Evolutionary conservation across 2,797 vertebrate genomes (phyloP), one percentile per base, ranked within the genome.

Genomic region (Parauchenoglanis punctatus): DNA sequence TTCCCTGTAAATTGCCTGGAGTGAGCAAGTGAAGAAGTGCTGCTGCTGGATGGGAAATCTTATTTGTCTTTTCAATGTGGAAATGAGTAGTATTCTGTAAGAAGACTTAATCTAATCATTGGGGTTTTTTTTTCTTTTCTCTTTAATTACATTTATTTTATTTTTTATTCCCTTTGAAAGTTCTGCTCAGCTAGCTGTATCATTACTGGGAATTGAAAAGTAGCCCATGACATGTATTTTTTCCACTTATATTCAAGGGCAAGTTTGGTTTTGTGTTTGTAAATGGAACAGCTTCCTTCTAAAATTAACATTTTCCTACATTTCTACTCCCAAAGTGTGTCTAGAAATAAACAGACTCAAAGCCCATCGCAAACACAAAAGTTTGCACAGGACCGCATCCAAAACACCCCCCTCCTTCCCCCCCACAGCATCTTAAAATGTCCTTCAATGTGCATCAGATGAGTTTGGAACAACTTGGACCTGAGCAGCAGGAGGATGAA

Each of bases 381-480:
- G 65, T 78, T 20, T 78, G 15, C 44, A 61, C 49, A 84, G 28
- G 70, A 68, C 49, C 68, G 35, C 28, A 46, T 80, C 31, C 18
- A 70, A 52, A 56, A 25, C 63, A 25, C 23, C 76, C 17, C 25
- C 7, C 58, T 35, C 23, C 35, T 56, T 54, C 46, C 25, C 17
- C 28, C 7, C 17, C 17, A 58, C 56, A 35, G 28, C 28, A 28
- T 13, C 40, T 11, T 11, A 82, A 65, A 82, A 77, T 89, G 88
- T 92, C 89, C 91, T 93, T 93, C 91, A 94, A 88, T 90, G 91
- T 91, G 92, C 89, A 93, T 93, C 93, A 86, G 87, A 86, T 84
- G 17, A 44, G 78, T 85, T 93, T 93, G 88, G 90, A 91, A 87
- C 80, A 87, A 89, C 89, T 93, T 92, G 89, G 89, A 91, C 87